Base-by-base conservation (phyloP, 1,140 invertebrate species). In the Dendroctonus ponderosae region DNA sequence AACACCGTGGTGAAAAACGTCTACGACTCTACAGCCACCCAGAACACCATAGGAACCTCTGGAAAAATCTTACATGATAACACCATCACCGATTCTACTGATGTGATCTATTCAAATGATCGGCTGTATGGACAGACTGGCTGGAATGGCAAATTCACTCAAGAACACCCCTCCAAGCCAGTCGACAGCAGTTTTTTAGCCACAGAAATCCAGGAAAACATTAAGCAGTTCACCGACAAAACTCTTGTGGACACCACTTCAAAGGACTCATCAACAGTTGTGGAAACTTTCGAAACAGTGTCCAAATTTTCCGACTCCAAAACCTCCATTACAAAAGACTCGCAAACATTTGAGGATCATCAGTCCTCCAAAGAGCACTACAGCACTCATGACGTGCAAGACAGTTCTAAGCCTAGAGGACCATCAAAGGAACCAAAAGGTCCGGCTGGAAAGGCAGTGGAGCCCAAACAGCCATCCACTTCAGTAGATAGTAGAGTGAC, bases 31-130 rank as follows among this genome's bases (percentile, higher is more conserved):
- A 76, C 68, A 37, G 74, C 76, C 26, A 63, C 71, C 7, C 76
- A 77, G 66, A 77, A 76, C 40, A 75, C 73, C 11, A 77, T 77
- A 51, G 74, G 76, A 43, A 73, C 71, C 26, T 66, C 42, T 62
- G 75, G 75, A 48, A 75, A 61, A 57, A 58, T 77, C 54, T 50
- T 76, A 9, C 69, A 72, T 49, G 74, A 76, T 69, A 52, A 70
- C 43, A 75, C 56, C 71, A 26, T 52, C 15, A 53, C 68, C 4
- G 74, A 74, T 58, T 68, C 69, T 9, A 76, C 61, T 9, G 76
- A 77, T 66, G 41, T 75, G 39, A 68, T 77, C n/a, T 77, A 75
- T 70, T 77, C 76, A 12, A 75, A 76, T 63, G 74, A 77, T 51
- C 61, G 76, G 14, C 68, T 62, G 43, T 75, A 75, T 60, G 75